Conservation (phyloP, 2,888 invertebrate genomes). For the Dascillus cervinus region DNA sequence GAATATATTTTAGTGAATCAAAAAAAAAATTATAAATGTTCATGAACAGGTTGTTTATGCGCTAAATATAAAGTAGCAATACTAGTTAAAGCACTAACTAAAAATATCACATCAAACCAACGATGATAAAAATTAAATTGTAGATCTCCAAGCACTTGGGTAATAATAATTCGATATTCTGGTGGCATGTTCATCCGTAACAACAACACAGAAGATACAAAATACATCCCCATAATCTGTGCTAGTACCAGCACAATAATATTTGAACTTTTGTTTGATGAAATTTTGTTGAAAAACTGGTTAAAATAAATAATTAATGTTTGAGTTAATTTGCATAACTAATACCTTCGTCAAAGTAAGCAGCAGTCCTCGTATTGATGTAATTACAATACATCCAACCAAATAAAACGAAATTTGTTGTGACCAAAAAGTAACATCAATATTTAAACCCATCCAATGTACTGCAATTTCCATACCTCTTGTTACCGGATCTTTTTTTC, state of each 20-base stretch:
- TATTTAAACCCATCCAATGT: constrained; percentile 90
- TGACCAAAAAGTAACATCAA: constrained; percentile 98
- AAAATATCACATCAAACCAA: constrained; percentile 99
- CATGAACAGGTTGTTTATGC: constrained; percentile 58
- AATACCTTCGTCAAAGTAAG: constrained; percentile 96
- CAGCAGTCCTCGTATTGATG: constrained; percentile 91
- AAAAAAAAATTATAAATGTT: constrained; percentile 12
- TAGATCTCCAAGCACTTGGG: constrained; percentile 88
- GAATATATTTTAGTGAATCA: constrained; percentile 2
- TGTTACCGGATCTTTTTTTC: constrained; percentile 97
- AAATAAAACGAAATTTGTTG: constrained; percentile 97
- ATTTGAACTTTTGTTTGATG: constrained; percentile 97
- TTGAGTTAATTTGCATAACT: too few relatives aligned
- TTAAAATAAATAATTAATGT: too few relatives aligned
- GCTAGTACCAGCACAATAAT: constrained; percentile 94
- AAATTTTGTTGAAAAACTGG: constrained; percentile 98
- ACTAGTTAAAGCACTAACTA: constrained; percentile 92
- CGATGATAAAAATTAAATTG: constrained; percentile 99
- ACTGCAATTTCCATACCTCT: constrained; percentile 93
- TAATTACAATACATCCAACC: constrained; percentile 95
- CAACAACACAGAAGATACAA: constrained; percentile 92
- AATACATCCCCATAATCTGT: constrained; percentile 99
- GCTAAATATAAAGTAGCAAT: constrained; percentile 94
- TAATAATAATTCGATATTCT: constrained; percentile 89
- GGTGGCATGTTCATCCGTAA: constrained; percentile 99